Evolutionary conservation across 1,140 invertebrate genomes (phyloP).

Genomic region (Platyscapa corneri): DNA sequence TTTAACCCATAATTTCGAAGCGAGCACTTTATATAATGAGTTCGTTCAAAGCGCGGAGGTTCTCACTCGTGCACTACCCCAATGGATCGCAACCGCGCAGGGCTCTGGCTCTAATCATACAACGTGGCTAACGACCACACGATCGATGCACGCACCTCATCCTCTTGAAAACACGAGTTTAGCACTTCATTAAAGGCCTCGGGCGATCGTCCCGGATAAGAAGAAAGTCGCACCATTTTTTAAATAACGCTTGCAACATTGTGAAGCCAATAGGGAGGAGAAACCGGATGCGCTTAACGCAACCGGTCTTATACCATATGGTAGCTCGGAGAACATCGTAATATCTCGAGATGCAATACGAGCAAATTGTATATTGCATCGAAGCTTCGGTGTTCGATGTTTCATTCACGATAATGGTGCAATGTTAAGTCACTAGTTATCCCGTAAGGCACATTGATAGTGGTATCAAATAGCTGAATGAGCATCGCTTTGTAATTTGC

Average conservation of each 20-base stretch:
- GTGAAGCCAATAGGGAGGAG: slow-evolving; percentile 2
- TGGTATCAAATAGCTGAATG: neutral
- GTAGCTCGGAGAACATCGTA: too few relatives aligned
- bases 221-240: neutral
- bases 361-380: neutral
- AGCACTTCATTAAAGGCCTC: slow-evolving; percentile 36
- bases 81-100: neutral
- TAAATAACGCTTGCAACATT: neutral
- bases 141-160: neutral
- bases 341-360: neutral
- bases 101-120: neutral
- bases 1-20: neutral
- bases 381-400: slow-evolving; percentile 2
- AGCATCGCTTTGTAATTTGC: neutral
- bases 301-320: too few relatives aligned
- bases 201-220: neutral
- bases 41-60: neutral
- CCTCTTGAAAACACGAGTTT: slow-evolving; percentile 21
- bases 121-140: neutral
- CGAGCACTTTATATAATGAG: neutral
- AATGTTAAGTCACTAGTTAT: neutral
- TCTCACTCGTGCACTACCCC: neutral
- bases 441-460: neutral
- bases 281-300: too few relatives aligned
- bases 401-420: slow-evolving; percentile 15